Percentiles rank a stretch among this genome's conserved stretches.
Conservation (phyloP, 2,797 vertebrate genomes). For the Argentina silus region DNA sequence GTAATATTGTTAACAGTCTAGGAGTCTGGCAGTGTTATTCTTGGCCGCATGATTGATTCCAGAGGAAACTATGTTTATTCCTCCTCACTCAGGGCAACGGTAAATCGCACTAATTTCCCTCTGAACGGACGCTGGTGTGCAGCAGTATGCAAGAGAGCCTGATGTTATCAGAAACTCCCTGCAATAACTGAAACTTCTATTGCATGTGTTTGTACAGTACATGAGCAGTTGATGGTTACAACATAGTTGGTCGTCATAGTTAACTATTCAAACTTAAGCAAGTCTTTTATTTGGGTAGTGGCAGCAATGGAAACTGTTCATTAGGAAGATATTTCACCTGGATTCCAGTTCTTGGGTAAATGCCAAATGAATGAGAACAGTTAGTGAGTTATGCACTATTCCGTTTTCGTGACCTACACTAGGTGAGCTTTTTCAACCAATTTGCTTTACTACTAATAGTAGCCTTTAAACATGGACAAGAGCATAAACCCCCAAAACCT, state of each 20-base stretch:
- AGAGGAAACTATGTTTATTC: slow-evolving; percentile 61
- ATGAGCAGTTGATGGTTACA: neutral
- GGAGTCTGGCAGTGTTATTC: slow-evolving; percentile 56
- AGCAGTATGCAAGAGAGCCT: neutral
- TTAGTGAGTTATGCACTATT: neutral
- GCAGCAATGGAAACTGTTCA: neutral
- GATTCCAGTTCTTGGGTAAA: neutral
- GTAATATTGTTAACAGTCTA: slow-evolving; percentile 62
- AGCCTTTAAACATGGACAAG: neutral
- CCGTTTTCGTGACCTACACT: neutral
- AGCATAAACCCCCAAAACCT: too few relatives aligned
- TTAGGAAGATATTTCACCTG: neutral
- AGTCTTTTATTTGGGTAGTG: neutral
- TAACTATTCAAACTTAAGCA: neutral
- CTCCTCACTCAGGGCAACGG: slow-evolving; percentile 34
- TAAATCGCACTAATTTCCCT: slow-evolving; percentile 30
- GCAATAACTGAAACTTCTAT: neutral
- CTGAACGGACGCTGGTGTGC: slow-evolving; percentile 6
- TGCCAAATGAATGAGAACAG: neutral
- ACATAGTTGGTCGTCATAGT: neutral
- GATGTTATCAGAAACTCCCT: slow-evolving; percentile 1
- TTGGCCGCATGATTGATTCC: slow-evolving; percentile 62
- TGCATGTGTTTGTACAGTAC: neutral
- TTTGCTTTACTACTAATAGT: neutral
- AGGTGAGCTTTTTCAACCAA: neutral